phyloP scores from a whole-genome alignment of 1,140 invertebrate species.

The Cherax quadricarinatus region DNA sequence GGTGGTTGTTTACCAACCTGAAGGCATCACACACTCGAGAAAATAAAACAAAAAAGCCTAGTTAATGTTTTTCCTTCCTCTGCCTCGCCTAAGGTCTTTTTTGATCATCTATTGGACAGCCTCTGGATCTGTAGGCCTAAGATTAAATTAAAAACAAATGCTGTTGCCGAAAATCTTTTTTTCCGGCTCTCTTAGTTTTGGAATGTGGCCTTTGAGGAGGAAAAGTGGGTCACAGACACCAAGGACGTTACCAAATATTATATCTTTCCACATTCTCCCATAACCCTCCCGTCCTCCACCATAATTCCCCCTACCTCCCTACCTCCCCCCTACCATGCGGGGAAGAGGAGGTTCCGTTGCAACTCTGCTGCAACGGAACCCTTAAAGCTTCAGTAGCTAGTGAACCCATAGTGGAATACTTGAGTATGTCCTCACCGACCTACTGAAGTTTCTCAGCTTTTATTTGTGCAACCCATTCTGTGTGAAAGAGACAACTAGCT shows the following conservation, averaged over 20 bases:
- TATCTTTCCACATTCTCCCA: background rate
- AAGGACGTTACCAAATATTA: background rate
- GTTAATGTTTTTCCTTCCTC: background rate
- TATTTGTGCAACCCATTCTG: too few relatives aligned
- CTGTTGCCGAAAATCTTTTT: background rate
- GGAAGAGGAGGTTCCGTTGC: too few relatives aligned
- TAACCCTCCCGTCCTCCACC: too few relatives aligned
- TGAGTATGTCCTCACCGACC: too few relatives aligned
- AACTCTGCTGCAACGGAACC: too few relatives aligned
- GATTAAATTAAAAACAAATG: background rate
- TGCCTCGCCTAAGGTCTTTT: background rate
- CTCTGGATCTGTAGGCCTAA: background rate
- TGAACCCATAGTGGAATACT: too few relatives aligned
- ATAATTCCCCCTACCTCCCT: too few relatives aligned
- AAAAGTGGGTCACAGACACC: background rate
- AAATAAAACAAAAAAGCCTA: background rate
- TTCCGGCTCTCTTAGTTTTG: background rate
- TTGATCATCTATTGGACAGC: background rate
- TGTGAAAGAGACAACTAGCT: too few relatives aligned
- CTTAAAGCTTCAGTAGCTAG: too few relatives aligned
- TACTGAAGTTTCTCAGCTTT: too few relatives aligned
- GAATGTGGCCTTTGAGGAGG: background rate
- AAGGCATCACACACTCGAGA: background rate
- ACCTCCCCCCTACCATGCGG: too few relatives aligned
- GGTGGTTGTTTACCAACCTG: background rate